A percentile compares a stretch with the other conserved stretches of the same genome.
Conservation (phyloP, 1,140 invertebrate species). For the Melitaea cinxia region DNA sequence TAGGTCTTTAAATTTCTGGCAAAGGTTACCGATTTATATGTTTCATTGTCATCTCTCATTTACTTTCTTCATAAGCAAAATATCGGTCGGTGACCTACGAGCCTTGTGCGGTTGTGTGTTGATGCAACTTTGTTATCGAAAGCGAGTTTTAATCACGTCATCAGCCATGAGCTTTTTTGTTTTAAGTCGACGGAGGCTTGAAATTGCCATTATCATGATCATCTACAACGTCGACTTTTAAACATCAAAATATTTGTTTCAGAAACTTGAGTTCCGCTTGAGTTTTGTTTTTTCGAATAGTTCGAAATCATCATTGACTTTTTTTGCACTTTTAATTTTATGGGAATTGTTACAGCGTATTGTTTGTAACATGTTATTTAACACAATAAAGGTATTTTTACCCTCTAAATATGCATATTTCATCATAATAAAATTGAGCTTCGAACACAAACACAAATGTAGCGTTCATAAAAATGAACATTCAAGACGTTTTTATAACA, state of each 20-base stretch:
- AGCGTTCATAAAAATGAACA: background rate
- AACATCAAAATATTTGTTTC: conserved; percentile 24
- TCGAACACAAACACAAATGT: background rate
- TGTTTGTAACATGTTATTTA: background rate
- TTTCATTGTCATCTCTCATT: conserved; percentile 37
- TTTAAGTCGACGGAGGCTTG: conserved; percentile 41
- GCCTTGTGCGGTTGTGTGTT: conserved; percentile 62
- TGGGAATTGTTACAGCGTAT: background rate
- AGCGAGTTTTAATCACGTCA: conserved; percentile 34
- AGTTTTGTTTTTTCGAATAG: conserved; percentile 29
- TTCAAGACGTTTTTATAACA: background rate
- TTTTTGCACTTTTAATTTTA: conserved; percentile 13
- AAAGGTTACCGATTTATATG: conserved; percentile 66
- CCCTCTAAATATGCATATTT: background rate
- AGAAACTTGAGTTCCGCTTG: conserved; percentile 32
- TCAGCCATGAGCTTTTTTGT: conserved; percentile 42
- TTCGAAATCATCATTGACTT: conserved; percentile 15
- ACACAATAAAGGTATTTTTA: background rate
- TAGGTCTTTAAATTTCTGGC: conserved; percentile 60
- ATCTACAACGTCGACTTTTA: background rate
- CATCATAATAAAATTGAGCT: background rate
- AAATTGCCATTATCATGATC: conserved; percentile 35
- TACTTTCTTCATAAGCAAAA: conserved; percentile 31
- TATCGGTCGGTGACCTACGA: conserved; percentile 61
- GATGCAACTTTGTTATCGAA: conserved; percentile 37